These are phyloP conservation scores for Galagoides demidoff DNA, from an alignment of 2,797 vertebrate species.

Conservation along the genomic window DNA sequence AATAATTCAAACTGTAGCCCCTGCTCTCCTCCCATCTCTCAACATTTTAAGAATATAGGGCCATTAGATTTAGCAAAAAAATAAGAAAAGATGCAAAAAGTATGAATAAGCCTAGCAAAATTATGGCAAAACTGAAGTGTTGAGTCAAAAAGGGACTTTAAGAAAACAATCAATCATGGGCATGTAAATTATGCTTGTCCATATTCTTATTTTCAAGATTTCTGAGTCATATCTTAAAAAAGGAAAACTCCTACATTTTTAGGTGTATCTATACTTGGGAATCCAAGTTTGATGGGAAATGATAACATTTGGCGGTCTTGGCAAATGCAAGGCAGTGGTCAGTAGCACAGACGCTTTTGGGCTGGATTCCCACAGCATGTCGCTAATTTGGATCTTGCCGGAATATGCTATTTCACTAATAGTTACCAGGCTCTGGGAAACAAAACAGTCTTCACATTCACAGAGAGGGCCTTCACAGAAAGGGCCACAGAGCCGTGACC, in stretches of 20 bases:
- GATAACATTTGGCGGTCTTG: neutral
- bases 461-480: neutral
- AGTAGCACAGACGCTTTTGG: neutral
- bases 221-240: conserved; percentile 17
- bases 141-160: neutral
- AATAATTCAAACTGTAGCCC: neutral
- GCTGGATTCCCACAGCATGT: neutral
- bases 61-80: neutral
- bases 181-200: neutral
- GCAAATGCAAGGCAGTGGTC: neutral
- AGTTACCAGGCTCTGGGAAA: neutral
- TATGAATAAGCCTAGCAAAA: neutral
- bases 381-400: neutral
- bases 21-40: neutral
- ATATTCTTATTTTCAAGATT: conserved; percentile 64
- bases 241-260: neutral
- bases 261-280: neutral
- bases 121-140: neutral
- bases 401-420: neutral
- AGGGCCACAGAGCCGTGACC: neutral
- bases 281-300: neutral
- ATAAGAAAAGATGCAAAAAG: neutral
- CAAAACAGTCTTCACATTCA: neutral
- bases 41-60: neutral
- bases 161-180: conserved; percentile 6